Percentiles rank a stretch among this genome's conserved stretches.
Evolutionary conservation across 2,113 vertebrate species (phyloP).

Genomic region (Phodopus roborovskii): DNA sequence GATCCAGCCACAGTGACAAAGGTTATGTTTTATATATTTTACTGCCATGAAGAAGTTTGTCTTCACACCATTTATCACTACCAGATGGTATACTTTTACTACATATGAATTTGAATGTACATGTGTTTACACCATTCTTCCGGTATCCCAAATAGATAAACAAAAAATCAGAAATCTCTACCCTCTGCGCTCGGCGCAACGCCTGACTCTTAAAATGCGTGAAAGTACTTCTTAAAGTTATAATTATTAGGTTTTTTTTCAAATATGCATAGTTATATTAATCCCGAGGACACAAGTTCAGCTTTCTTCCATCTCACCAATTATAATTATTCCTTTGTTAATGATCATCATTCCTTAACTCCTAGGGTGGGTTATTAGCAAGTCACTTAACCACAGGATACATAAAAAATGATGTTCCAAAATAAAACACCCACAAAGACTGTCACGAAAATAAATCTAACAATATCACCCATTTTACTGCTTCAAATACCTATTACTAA

Average conservation of each 20-base stretch:
- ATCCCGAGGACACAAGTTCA: slow-evolving; percentile 79
- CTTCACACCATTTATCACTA: background rate
- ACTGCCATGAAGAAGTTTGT: background rate
- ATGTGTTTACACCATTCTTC: background rate
- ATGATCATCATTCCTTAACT: slow-evolving; percentile 83
- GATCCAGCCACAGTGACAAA: background rate
- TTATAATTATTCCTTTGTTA: slow-evolving; percentile 87
- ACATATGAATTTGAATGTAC: background rate
- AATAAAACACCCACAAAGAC: slow-evolving; percentile 69
- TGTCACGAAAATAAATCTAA: slow-evolving; percentile 75
- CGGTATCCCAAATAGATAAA: background rate
- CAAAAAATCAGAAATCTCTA: background rate
- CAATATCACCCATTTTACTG: slow-evolving; percentile 63
- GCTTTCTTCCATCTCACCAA: slow-evolving; percentile 80
- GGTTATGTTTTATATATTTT: background rate
- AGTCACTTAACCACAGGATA: slow-evolving; percentile 82
- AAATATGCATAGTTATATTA: slow-evolving; percentile 85
- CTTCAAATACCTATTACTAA: slow-evolving; percentile 69
- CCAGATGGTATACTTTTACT: background rate
- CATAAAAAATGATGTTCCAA: slow-evolving; percentile 74
- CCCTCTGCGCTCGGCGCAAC: background rate
- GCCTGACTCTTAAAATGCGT: background rate
- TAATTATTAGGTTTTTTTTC: slow-evolving; percentile 85
- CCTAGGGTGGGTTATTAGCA: slow-evolving; percentile 86
- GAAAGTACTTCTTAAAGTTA: slow-evolving; percentile 74